Evolutionary conservation across 2,113 vertebrate species (phyloP).

Genomic region (Neolamprologus sp.): DNA sequence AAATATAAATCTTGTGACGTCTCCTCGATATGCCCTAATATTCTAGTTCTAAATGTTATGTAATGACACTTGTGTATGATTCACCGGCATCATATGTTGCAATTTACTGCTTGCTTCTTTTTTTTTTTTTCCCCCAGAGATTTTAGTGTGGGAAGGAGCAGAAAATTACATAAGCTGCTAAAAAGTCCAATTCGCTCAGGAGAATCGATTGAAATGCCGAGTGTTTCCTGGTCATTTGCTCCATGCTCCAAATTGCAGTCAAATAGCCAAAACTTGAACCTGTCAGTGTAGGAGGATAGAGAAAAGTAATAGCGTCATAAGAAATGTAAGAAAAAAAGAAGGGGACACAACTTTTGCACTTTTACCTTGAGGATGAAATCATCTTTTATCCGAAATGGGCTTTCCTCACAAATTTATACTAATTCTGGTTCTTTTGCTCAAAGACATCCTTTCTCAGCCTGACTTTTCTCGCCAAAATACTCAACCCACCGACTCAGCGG

Average conservation of each 20-base stretch:
- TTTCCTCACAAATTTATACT: neutral
- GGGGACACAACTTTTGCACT: neutral
- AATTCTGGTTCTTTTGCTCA: neutral
- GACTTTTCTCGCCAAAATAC: neutral
- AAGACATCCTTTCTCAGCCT: neutral
- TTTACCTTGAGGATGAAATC: neutral
- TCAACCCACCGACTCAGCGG: neutral
- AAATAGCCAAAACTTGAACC: neutral
- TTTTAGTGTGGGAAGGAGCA: slow-evolving; percentile 27
- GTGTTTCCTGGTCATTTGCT: neutral
- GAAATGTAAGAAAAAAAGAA: neutral
- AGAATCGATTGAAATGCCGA: neutral
- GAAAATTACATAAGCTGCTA: slow-evolving; percentile 32
- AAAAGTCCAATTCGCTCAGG: neutral
- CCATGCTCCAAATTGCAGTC: neutral
- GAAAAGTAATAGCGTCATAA: neutral
- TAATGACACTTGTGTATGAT: slow-evolving; percentile 25
- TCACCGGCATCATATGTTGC: slow-evolving; percentile 1
- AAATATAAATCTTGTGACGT: slow-evolving; percentile 51
- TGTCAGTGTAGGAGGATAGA: neutral
- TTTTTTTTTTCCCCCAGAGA: neutral
- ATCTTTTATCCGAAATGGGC: neutral
- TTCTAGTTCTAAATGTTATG: slow-evolving; percentile 27
- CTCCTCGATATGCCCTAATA: slow-evolving; percentile 28
- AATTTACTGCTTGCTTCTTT: slow-evolving; percentile 3